Evolutionary conservation across 2,797 vertebrate genomes (phyloP).

Genomic region (Siniperca undulata): DNA sequence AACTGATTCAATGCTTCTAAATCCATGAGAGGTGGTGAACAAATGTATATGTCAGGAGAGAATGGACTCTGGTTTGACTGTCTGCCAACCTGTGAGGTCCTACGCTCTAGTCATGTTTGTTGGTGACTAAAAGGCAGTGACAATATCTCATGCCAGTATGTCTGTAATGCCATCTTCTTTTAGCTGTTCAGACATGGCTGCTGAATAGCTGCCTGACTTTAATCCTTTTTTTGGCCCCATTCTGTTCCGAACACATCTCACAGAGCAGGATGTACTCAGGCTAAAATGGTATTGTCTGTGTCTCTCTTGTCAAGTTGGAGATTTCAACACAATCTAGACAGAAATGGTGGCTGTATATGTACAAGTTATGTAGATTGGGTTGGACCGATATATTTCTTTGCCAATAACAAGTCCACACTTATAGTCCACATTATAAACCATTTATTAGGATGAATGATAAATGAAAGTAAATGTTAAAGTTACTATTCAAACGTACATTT

Average conservation of each 20-base stretch:
- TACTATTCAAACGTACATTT: not conserved
- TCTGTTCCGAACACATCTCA: slow-evolving; percentile 56
- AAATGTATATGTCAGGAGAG: slow-evolving; percentile 62
- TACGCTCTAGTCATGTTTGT: slow-evolving; percentile 58
- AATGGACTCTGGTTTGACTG: slow-evolving; percentile 59
- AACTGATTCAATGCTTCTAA: slow-evolving; percentile 52
- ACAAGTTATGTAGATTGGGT: not conserved
- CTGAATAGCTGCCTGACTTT: slow-evolving; percentile 54
- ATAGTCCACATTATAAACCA: not conserved
- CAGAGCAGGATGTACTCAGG: slow-evolving; percentile 60
- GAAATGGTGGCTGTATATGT: slow-evolving; percentile 13
- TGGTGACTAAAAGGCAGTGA: slow-evolving; percentile 59
- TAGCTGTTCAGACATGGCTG: slow-evolving; percentile 54
- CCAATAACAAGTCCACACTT: not conserved
- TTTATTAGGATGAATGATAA: no score
- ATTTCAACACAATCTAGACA: slow-evolving; percentile 42
- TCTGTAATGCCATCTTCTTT: slow-evolving; percentile 62
- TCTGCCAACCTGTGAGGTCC: slow-evolving; percentile 61
- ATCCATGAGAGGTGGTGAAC: slow-evolving; percentile 65
- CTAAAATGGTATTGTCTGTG: slow-evolving; percentile 53
- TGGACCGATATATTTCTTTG: not conserved
- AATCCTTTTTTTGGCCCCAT: slow-evolving; percentile 67
- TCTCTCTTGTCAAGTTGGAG: slow-evolving; percentile 47
- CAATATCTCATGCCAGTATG: slow-evolving; percentile 59
- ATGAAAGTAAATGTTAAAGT: not conserved